Base-by-base conservation (phyloP, 1,140 invertebrate genomes). In the Trachymyrmex cornetzi region DNA sequence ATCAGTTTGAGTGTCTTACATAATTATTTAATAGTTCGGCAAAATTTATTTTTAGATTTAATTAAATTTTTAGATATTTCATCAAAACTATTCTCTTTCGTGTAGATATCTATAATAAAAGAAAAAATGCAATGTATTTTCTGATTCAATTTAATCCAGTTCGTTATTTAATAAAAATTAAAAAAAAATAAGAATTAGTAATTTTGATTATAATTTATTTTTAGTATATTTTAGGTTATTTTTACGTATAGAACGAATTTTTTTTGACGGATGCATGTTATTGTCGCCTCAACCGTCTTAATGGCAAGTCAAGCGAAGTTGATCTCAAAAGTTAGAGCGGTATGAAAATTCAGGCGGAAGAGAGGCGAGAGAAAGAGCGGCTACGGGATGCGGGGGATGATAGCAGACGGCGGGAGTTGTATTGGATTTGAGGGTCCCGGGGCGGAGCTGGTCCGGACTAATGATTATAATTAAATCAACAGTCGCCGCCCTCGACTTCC, bases 381-480 rank as follows among this genome's bases (percentile, higher is more conserved):
- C 55, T 44, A 57, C 44, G 57, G 81, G 64, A 89, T 75, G 85
- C 69, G 81, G 85, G 87, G 91, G 71, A 91, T 61, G 77, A 87
- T 63, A 85, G 64, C 63, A 89, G 71, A 88, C 88, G 87, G 92
- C 88, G 85, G 91, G 91, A 93, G 89, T 92, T 90, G 93, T 91
- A 93, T 94, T 93, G 94, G 93, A 94, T 93, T 94, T 91, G 92
- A 94, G 93, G 92, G 91, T 91, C 90, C 88, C 69, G 90, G 93
- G 93, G 94, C 93, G 93, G 93, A 94, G 92, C 92, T 92, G 92
- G 91, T 92, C 38, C 90, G 90, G 89, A 88, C 89, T 92, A 92
- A 93, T 93, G 93, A 94, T 94, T 93, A 94, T 94, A 94, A 94
- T 94, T 94, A 93, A 94, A 94, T 94, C 94, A 94, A 94, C 94